Conservation (phyloP, 2,888 invertebrate genomes). For the Polietes domitor region DNA sequence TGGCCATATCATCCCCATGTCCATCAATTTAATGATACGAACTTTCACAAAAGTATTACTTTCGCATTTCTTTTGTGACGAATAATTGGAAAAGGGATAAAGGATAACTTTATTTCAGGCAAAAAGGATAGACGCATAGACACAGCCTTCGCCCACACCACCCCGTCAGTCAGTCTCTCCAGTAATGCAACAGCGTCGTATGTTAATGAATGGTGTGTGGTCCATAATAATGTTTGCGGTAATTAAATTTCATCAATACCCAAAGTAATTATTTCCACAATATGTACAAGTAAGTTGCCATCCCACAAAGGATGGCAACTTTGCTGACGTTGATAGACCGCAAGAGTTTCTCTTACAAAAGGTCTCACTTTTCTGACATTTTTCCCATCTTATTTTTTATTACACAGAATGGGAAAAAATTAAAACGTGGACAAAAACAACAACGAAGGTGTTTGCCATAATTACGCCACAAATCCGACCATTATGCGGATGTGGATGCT, state of each 20-base stretch:
- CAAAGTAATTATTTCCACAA: constrained; percentile 42
- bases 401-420: neutral
- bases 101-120: neutral
- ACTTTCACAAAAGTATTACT: constrained; percentile 14
- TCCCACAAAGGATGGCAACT: neutral
- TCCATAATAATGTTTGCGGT: constrained; percentile 37
- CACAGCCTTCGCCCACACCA: neutral
- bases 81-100: constrained; percentile 14
- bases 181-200: neutral
- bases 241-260: constrained; percentile 49
- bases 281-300: neutral
- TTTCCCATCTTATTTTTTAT: neutral
- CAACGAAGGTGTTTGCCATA: neutral
- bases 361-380: neutral
- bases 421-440: neutral
- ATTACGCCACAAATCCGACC: neutral
- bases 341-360: neutral
- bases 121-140: neutral
- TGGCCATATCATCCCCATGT: neutral
- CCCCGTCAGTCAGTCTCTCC: neutral
- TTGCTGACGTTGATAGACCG: neutral
- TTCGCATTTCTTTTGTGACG: neutral
- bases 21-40: neutral
- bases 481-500: neutral
- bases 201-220: constrained; percentile 48